Percentiles rank a stretch among this genome's conserved stretches.
Evolutionary conservation across 2,113 vertebrate species (phyloP).

Genomic region (Gopherus evgoodei): DNA sequence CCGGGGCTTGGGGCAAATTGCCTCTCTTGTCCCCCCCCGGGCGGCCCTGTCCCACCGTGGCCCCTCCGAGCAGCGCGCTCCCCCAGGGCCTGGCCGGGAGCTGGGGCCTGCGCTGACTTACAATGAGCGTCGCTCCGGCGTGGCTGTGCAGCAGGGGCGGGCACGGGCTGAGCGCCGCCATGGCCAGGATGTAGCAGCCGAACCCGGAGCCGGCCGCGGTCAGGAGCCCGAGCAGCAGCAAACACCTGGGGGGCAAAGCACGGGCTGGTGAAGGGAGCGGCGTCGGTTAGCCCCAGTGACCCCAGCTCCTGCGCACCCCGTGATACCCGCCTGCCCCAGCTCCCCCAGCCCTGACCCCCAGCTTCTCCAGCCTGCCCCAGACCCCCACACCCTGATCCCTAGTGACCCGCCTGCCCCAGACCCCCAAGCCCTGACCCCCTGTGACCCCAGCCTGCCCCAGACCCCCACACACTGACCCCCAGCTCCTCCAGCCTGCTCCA

Average conservation of each 20-base stretch:
- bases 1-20: no score
- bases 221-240: conserved; percentile 50
- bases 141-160: conserved; percentile 70
- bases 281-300: background rate
- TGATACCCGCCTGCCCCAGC: background rate
- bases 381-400: no score
- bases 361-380: no score
- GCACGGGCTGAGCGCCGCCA: conserved; percentile 82
- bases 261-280: background rate
- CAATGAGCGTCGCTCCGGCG: conserved; percentile 76
- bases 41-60: no score
- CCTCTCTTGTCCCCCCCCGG: no score
- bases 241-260: background rate
- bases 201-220: conserved; percentile 66
- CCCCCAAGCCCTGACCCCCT: no score
- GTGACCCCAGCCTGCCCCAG: no score
- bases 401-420: background rate
- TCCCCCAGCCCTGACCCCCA: background rate
- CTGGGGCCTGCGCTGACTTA: conserved; percentile 57
- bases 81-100: background rate
- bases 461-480: no score
- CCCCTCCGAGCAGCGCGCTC: background rate
- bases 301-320: background rate
- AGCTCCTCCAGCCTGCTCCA: no score
- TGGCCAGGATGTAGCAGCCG: conserved; percentile 78